Evolutionary conservation across 2,113 vertebrate species (phyloP), one percentile per base, ranked within the genome.

Genomic region (Pipa parva): DNA sequence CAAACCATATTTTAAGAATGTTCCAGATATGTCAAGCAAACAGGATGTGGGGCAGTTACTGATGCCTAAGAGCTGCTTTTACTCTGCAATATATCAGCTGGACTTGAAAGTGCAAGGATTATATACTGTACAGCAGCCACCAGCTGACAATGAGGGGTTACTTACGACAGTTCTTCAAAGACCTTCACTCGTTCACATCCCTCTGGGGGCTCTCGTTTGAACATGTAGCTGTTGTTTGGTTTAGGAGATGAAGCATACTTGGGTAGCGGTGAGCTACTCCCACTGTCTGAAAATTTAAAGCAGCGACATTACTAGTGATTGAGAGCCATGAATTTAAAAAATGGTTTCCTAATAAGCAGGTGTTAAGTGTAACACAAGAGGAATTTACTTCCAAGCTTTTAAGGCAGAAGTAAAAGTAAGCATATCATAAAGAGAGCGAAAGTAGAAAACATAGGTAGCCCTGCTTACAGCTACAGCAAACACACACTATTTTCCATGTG

Each of bases 141-240:
- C 87, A 86, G 86, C 87, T 82, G 82, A 83, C 73, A 78, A 63
- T 78, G 74, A 84, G 76, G 76, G 78, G 77, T 84, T 83, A 93
- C 95, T 95, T 90, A 98, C 95, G 89, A 89, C 83, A 94, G 83
- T 85, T 98, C 95, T 79, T 98, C 95, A 82, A 98, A 98, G 84
- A 96, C 95, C 81, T 96, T 97, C 88, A 98, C 92, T 82, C 86
- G 90, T 91, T 98, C 95, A 63, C 95, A 97, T 87, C 95, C 95
- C 88, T 98, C 95, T 60, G 95, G 95, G 83, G 95, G 95, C 81
- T 97, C 95, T 60, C 95, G 91, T 87, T 98, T 98, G 89, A 98
- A 98, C 92, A 93, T 96, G 88, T 95, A 97, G 91, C 95, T 98
- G 94, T 98, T 97, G 93, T 98, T 98, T 70, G 95, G 95, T 88